phyloP scores from a whole-genome alignment of 2,797 vertebrate species.

The Bradypodion pumilum region DNA sequence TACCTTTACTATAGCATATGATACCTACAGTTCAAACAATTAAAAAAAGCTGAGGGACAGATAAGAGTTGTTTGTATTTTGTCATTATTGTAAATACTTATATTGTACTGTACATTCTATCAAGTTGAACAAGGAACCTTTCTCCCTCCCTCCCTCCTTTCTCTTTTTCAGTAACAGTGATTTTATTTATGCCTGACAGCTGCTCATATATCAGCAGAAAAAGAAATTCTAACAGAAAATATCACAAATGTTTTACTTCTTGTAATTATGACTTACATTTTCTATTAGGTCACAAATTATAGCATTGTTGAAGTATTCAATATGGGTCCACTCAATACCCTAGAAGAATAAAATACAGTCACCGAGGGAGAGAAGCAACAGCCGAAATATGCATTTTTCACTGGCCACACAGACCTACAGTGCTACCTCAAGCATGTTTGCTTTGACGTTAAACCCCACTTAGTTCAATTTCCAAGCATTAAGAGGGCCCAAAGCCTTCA shows the following conservation, averaged over 20 bases:
- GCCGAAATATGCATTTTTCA: slow-evolving; percentile 3
- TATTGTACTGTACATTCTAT: background rate
- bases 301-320: slow-evolving; percentile 99
- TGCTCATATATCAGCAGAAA: background rate
- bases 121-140: background rate
- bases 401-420: background rate
- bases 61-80: background rate
- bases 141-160: background rate
- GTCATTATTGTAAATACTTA: background rate
- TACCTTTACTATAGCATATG: too few relatives aligned
- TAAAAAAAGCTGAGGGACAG: background rate
- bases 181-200: background rate
- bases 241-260: background rate
- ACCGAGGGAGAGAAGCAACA: background rate
- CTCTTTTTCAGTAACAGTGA: background rate
- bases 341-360: slow-evolving; percentile 62
- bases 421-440: background rate
- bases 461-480: background rate
- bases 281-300: slow-evolving; percentile 98
- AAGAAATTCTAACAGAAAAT: slow-evolving; percentile 28
- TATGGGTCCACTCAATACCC: slow-evolving; percentile 98
- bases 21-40: background rate
- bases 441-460: background rate
- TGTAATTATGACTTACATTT: slow-evolving; percentile 86
- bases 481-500: background rate